These are phyloP conservation scores for Amblyopsis rosae DNA, from an alignment of 2,113 vertebrate species.

Conservation along the genomic window DNA sequence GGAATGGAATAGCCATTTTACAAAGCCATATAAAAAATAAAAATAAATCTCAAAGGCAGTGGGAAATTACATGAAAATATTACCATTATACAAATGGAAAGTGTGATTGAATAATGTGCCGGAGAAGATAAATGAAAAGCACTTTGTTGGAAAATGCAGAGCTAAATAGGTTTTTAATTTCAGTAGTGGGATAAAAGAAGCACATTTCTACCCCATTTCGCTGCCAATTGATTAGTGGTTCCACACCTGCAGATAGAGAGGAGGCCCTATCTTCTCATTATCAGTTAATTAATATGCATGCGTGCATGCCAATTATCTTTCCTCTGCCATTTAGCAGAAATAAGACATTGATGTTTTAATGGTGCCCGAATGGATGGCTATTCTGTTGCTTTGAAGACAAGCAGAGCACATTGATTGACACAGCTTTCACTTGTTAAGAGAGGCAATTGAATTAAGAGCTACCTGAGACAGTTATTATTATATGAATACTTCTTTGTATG, in stretches of 20 bases:
- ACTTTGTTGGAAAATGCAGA: slow-evolving; percentile 87
- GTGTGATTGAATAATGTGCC: slow-evolving; percentile 83
- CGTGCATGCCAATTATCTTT: slow-evolving; percentile 88
- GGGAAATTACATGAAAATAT: slow-evolving; percentile 84
- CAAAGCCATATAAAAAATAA: slow-evolving; percentile 70
- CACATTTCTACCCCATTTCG: slow-evolving; percentile 75
- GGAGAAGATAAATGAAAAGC: slow-evolving; percentile 87
- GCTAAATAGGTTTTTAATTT: slow-evolving; percentile 89
- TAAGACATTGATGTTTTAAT: slow-evolving; percentile 89
- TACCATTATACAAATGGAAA: slow-evolving; percentile 85
- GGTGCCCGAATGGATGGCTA: slow-evolving; percentile 78
- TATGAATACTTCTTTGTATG: slow-evolving; percentile 44
- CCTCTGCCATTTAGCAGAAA: slow-evolving; percentile 83
- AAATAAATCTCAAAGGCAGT: slow-evolving; percentile 74
- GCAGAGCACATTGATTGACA: slow-evolving; percentile 70
- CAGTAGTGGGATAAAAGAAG: slow-evolving; percentile 80
- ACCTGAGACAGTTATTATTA: slow-evolving; percentile 59
- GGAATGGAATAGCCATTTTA: slow-evolving; percentile 70
- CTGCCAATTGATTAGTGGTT: slow-evolving; percentile 85
- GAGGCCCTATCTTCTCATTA: slow-evolving; percentile 87
- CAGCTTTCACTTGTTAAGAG: slow-evolving; percentile 54
- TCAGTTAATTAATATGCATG: slow-evolving; percentile 95
- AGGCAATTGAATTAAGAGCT: slow-evolving; percentile 64
- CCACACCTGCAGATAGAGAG: slow-evolving; percentile 84
- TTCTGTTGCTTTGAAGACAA: slow-evolving; percentile 78